Evolutionary conservation across 2,113 vertebrate species (phyloP), one percentile per base, ranked within the genome.

Genomic region (Aplodontia rufa): DNA sequence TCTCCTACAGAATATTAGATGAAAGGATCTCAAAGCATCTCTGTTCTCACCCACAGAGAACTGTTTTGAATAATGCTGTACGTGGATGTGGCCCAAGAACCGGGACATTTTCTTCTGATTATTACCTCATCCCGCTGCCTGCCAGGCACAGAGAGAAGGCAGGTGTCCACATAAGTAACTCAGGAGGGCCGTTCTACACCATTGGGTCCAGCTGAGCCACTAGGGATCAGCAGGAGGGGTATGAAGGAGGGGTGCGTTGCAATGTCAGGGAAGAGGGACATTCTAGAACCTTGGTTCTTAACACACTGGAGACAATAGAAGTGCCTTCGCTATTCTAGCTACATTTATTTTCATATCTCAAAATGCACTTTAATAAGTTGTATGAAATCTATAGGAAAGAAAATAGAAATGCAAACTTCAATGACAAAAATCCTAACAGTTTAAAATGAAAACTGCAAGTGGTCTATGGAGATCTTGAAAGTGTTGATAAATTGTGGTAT

Each of bases 61-160:
- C 84, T 78, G 80, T 93, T 95, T 92, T 90, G 86, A 89, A 91
- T 91, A 76, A 96, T 60, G 86, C 11, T 62, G 90, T 89, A 72
- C 0, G 28, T 96, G 87, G 66, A 88, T 20, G 80, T 28, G 37
- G 95, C 95, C 94, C 91, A 72, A 92, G 79, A 78, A 55, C 42
- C 79, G 91, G 90, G 83, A 94, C 89, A 88, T 94, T 97, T 94
- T 91, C 89, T 97, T 95, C 91, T 81, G 81, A 42, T 90, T 32
- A 96, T 79, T 49, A 92, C 93, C 88, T 97, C 95, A 96, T 92
- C 76, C 74, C 16, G 26, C 69, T 8, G 66, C 76, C 86, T 93
- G 96, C 95, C 96, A 94, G 76, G 71, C 82, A 19, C 78, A 45
- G 91, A 51, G 1, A 81, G 93, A n/a, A 96, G 95, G 95, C 96